These are phyloP conservation scores for Nothobranchius furzeri DNA, from an alignment of 2,113 vertebrate genomes.

Conservation along the genomic window DNA sequence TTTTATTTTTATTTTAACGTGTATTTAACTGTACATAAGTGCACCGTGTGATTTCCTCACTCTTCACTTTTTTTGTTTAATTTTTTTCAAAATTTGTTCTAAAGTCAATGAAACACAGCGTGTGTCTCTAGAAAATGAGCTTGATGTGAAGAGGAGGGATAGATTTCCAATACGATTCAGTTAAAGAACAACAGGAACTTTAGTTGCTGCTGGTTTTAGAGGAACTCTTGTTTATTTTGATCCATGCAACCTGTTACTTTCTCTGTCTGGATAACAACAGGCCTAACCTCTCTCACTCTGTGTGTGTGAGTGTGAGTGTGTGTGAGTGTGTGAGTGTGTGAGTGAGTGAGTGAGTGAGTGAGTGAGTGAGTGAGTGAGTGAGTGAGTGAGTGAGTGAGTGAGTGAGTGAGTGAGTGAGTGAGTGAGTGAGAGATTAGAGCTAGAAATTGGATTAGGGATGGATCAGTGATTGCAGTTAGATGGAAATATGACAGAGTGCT, in stretches of 20 bases:
- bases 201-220: constrained; percentile 21
- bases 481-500: constrained; percentile 56
- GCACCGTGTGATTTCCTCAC: not conserved
- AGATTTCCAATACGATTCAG: constrained; percentile 48
- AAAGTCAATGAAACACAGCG: constrained; percentile 28
- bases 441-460: constrained; percentile 66
- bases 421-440: constrained; percentile 36
- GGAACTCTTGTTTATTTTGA: constrained; percentile 17
- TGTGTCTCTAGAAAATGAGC: constrained; percentile 20
- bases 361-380: not conserved
- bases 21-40: not conserved
- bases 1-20: not conserved
- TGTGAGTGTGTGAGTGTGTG: not conserved
- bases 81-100: constrained; percentile 28
- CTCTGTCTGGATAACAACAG: constrained; percentile 34
- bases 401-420: constrained; percentile 4
- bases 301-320: not conserved
- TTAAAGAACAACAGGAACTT: not conserved
- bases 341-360: not conserved
- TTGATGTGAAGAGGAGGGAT: constrained; percentile 18
- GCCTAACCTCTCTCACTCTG: constrained; percentile 3
- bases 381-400: constrained; percentile 11
- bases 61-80: constrained; percentile 8
- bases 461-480: constrained; percentile 54
- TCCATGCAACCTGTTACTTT: constrained; percentile 39